These are phyloP conservation scores for Lasiurus borealis DNA, from an alignment of 2,113 vertebrate species.

Conservation along the genomic window DNA sequence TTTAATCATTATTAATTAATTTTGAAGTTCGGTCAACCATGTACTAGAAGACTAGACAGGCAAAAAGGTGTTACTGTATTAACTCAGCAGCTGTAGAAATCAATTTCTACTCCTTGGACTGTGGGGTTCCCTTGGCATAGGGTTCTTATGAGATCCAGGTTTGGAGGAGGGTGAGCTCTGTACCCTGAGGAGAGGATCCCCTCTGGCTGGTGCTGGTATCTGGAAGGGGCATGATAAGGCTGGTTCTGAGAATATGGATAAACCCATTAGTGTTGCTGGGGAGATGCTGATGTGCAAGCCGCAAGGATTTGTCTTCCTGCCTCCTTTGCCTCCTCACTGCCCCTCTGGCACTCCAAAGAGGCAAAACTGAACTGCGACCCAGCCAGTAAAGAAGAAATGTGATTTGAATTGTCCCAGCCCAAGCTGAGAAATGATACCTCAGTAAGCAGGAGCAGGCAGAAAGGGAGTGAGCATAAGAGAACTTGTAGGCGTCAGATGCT, in stretches of 20 bases:
- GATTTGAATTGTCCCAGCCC: background rate
- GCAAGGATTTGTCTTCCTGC: background rate
- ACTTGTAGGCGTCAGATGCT: background rate
- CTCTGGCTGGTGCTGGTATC: background rate
- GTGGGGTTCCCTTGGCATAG: background rate
- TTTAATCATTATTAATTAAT: conserved; percentile 6
- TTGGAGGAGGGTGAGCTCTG: background rate
- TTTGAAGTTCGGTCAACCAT: background rate
- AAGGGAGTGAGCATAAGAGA: background rate
- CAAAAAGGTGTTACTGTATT: background rate
- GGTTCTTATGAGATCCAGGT: background rate
- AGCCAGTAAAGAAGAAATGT: background rate
- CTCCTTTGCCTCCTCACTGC: background rate
- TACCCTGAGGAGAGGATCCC: background rate
- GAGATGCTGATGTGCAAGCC: background rate
- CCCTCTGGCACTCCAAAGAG: background rate
- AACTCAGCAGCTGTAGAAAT: background rate
- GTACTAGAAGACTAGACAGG: background rate
- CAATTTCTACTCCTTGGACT: too few relatives aligned
- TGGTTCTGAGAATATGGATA: background rate
- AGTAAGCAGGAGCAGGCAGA: background rate
- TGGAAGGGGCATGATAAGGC: background rate
- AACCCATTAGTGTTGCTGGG: background rate
- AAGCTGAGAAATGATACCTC: background rate
- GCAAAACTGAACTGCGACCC: background rate